Evolutionary conservation across 2,797 vertebrate genomes (phyloP), one percentile per base, ranked within the genome.

Genomic region (Erpetoichthys calabaricus): DNA sequence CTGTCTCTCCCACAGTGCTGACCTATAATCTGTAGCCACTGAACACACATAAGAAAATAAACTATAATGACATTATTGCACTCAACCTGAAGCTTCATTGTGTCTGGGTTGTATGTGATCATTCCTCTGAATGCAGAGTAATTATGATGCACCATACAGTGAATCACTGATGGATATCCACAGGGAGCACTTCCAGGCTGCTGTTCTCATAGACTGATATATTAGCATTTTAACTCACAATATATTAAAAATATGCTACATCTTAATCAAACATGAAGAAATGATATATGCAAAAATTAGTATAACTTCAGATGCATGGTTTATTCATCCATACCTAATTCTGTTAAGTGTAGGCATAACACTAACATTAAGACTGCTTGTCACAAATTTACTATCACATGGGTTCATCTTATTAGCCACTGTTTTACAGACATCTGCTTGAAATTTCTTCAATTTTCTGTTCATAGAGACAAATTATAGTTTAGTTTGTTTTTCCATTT

Each of bases 51-150:
- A 54, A 9, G 45, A 53, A 46, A 54, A 53, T 41, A 5, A 8
- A 54, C 53, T 41, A 51, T 51, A 45, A 59, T 45, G 52, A 52
- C 47, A 57, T 50, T 57, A 54, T 54, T 54, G 44, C 53, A 54
- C 53, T 54, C 53, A 54, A 54, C 5, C 52, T 54, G n/a, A 54
- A 54, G 52, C 44, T 25, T 52, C 51, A 52, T 10, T 3, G 51
- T 53, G 51, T 25, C 53, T 54, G 10, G 53, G 41, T 57, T 57
- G 47, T 47, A 52, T 63, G 51, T 59, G 62, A 70, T 72, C 71
- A 68, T 72, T 66, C 69, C 41, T 70, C 70, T 65, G 75, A 77
- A 78, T 74, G 77, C 77, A 77, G 74, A 70, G 72, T 65, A 54
- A 54, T 54, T 54, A 54, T 54, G 6, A 25, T 54, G 44, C 53